These are phyloP conservation scores for Vultur gryphus DNA, from an alignment of 2,797 vertebrate genomes.

Conservation along the genomic window DNA sequence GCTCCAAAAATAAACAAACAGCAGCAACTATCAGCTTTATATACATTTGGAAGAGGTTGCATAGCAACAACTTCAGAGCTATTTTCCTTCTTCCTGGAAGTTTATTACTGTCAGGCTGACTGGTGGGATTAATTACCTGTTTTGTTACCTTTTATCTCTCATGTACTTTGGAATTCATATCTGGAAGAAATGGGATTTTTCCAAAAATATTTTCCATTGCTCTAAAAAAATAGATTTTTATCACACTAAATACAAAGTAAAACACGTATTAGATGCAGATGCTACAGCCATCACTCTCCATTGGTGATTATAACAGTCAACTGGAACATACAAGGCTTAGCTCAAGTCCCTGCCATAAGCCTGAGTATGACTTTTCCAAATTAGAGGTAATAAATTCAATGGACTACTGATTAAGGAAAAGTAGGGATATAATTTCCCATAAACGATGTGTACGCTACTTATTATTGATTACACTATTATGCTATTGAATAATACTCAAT, in stretches of 20 bases:
- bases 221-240: not conserved
- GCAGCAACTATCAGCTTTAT: not conserved
- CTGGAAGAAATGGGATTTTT: not conserved
- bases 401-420: not conserved
- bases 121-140: not conserved
- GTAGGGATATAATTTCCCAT: not conserved
- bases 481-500: not conserved
- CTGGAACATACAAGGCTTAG: not conserved
- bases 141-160: not conserved
- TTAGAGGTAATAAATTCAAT: not conserved
- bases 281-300: not conserved
- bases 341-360: not conserved
- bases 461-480: not conserved
- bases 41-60: slow-evolving; percentile 8
- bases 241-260: not conserved
- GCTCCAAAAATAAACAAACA: not conserved
- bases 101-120: not conserved
- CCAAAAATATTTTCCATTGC: not conserved
- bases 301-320: not conserved
- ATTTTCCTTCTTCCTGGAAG: not conserved
- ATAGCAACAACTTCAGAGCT: slow-evolving; percentile 15
- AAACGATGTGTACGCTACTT: rapidly evolving
- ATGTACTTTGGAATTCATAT: not conserved
- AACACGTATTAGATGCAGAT: rapidly evolving
- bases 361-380: not conserved